Conservation (phyloP, 2,797 vertebrate genomes). For the Falco novaeseelandiae region DNA sequence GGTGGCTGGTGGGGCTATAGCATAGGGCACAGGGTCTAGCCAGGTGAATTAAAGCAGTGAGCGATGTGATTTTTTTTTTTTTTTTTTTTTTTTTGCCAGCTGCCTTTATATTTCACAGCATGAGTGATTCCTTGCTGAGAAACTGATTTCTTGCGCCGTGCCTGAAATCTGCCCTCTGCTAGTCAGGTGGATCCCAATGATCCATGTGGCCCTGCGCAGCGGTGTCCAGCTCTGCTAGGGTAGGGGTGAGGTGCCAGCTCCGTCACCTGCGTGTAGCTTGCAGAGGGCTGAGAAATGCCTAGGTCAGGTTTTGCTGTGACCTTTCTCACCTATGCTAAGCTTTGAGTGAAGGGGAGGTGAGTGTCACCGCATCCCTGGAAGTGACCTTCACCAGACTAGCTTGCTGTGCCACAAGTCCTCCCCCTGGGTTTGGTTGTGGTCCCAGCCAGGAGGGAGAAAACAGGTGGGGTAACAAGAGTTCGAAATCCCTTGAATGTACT, state of each 20-base stretch:
- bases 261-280: not conserved
- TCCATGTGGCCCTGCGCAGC: accelerated
- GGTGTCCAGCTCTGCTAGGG: not conserved
- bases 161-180: not conserved
- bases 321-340: accelerated
- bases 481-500: not conserved
- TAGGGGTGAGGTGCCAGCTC: not conserved
- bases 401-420: not conserved
- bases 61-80: accelerated
- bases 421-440: not conserved
- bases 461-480: not conserved
- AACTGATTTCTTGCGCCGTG: not conserved
- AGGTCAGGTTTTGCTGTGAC: not conserved
- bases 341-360: not conserved
- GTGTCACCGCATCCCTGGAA: not conserved
- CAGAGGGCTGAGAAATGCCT: not conserved
- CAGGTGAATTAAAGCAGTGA: not conserved
- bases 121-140: not conserved
- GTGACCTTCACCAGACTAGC: not conserved
- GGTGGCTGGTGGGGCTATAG: not conserved
- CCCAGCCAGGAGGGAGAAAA: not conserved
- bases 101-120: not conserved
- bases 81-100: not conserved
- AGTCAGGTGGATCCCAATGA: not conserved
- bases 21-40: accelerated